Percentiles rank a stretch among this genome's conserved stretches.
Evolutionary conservation across 2,888 invertebrate species (phyloP).

Genomic region (Rhagonycha fulva): DNA sequence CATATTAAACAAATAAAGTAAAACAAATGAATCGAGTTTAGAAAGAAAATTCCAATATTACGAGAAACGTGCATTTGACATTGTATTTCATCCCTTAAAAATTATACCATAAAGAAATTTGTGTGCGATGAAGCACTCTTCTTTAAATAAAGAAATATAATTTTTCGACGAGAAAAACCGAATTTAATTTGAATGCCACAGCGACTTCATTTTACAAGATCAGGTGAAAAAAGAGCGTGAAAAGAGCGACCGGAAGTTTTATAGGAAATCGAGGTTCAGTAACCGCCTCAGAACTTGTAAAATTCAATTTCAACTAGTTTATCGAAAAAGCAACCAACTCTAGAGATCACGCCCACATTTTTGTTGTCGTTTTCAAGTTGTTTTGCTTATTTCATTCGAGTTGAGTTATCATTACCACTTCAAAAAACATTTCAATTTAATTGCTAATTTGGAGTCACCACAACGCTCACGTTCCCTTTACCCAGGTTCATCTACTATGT

Average conservation of each 20-base stretch:
- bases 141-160: neutral
- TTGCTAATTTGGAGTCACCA: neutral
- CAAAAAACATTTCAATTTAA: neutral
- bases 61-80: neutral
- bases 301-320: constrained; percentile 31
- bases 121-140: neutral
- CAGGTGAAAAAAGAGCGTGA: constrained; percentile 26
- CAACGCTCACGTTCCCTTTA: neutral
- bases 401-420: neutral
- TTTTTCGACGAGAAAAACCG: neutral
- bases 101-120: neutral
- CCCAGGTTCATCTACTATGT: neutral
- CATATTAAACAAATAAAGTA: neutral
- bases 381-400: constrained; percentile 20
- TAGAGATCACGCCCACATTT: constrained; percentile 19
- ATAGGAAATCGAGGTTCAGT: constrained; percentile 30
- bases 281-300: constrained; percentile 29
- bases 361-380: constrained; percentile 23
- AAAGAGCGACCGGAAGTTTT: constrained; percentile 28
- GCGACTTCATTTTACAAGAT: constrained; percentile 25
- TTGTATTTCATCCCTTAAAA: neutral
- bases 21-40: neutral
- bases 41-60: neutral
- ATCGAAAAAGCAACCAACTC: constrained; percentile 28
- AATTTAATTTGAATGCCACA: constrained; percentile 19